Evolutionary conservation across 2,888 invertebrate genomes (phyloP).

Genomic region (Drosophila falleni): DNA sequence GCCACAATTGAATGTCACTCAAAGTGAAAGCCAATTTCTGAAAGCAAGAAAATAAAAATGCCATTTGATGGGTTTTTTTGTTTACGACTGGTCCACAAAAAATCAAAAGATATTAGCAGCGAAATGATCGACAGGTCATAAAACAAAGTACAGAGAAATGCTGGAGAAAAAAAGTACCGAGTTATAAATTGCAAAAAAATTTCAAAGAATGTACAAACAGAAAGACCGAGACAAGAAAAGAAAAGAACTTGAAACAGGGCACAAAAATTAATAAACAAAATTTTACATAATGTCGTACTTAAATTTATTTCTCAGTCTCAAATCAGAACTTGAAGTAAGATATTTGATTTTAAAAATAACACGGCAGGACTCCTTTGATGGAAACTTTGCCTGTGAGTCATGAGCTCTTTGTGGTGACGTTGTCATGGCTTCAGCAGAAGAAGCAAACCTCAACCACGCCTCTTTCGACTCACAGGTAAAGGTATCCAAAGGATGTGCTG

Average conservation of each 20-base stretch:
- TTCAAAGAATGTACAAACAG: conserved; percentile 5
- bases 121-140: conserved; percentile 34
- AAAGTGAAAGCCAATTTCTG: conserved; percentile 20
- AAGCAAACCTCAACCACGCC: conserved; percentile 18
- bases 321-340: conserved; percentile 31
- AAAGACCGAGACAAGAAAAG: background rate
- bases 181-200: conserved; percentile 27
- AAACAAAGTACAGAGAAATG: conserved; percentile 1
- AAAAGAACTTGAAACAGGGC: background rate
- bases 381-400: conserved; percentile 21
- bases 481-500: conserved; percentile 46
- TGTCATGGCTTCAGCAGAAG: conserved; percentile 47
- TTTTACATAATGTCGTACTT: conserved; percentile 47
- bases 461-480: conserved; percentile 4
- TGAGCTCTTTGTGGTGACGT: conserved; percentile 18
- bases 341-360: conserved; percentile 63
- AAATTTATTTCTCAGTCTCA: conserved; percentile 37
- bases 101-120: conserved; percentile 6
- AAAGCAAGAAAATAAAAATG: conserved; percentile 36
- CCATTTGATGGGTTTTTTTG: conserved; percentile 46
- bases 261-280: conserved; percentile 58
- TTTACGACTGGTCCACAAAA: conserved; percentile 12
- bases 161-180: background rate
- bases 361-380: conserved; percentile 38
- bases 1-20: conserved; percentile 61